Evolutionary conservation across 2,888 invertebrate species (phyloP).

Genomic region (Tipula unca): DNA sequence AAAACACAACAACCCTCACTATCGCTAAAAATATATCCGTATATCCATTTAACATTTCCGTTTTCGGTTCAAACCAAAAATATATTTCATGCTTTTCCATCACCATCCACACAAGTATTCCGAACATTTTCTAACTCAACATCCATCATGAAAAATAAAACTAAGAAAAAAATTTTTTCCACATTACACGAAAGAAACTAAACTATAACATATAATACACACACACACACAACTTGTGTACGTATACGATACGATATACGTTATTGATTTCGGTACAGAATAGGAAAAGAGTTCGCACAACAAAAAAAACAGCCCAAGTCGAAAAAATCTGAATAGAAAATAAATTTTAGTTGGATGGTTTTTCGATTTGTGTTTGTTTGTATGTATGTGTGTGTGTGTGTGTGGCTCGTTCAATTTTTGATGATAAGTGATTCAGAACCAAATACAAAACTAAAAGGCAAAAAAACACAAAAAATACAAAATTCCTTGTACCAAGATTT

Average conservation of each 20-base stretch:
- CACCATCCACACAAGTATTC: background rate
- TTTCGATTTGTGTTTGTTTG: background rate
- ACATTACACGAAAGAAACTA: background rate
- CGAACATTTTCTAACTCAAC: background rate
- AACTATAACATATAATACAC: background rate
- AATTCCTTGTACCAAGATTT: background rate
- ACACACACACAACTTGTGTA: background rate
- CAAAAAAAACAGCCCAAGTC: background rate
- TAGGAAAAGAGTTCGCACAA: background rate
- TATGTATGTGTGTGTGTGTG: background rate
- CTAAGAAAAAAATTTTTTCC: background rate
- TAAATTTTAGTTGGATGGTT: background rate
- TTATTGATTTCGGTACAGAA: background rate
- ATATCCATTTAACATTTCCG: background rate
- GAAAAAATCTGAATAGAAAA: background rate
- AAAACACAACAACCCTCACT: background rate
- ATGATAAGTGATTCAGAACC: background rate
- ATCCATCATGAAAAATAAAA: background rate
- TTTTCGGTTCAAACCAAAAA: background rate
- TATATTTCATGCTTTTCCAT: background rate
- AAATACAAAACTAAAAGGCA: too few relatives aligned
- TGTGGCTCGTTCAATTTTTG: background rate
- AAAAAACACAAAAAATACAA: background rate
- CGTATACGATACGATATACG: background rate
- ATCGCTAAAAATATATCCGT: background rate